Evolutionary conservation across 2,888 invertebrate genomes (phyloP).

Genomic region (Rhingia rostrata): DNA sequence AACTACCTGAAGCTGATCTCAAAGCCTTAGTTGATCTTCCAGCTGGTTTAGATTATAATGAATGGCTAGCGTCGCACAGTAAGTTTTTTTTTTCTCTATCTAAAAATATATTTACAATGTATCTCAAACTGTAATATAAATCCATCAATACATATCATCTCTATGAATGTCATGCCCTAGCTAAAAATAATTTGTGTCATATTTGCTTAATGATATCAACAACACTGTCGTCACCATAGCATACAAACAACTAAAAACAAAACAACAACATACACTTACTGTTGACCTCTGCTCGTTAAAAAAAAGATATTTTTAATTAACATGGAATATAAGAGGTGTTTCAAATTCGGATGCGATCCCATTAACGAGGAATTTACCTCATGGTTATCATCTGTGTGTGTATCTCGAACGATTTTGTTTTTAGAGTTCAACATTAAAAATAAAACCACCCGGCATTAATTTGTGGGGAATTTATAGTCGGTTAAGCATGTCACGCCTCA

Average conservation of each 20-base stretch:
- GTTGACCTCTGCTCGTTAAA: constrained; percentile 26
- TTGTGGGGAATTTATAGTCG: not conserved
- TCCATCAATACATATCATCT: not conserved
- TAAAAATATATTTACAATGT: too few relatives aligned
- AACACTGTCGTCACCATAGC: constrained; percentile 6
- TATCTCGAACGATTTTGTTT: not conserved
- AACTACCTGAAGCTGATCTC: constrained; percentile 96
- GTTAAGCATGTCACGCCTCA: not conserved
- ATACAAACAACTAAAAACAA: constrained; percentile 3
- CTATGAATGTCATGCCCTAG: not conserved
- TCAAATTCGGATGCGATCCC: constrained; percentile 7
- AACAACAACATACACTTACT: not conserved
- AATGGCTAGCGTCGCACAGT: constrained; percentile 99
- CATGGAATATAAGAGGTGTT: constrained; percentile 21
- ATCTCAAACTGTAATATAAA: not conserved
- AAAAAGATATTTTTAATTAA: constrained; percentile 25
- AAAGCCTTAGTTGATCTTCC: constrained; percentile 97
- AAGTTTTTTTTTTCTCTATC: constrained; percentile 82
- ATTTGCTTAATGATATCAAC: constrained; percentile 18
- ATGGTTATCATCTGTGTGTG: not conserved
- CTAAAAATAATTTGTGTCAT: constrained; percentile 16
- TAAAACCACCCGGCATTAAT: not conserved
- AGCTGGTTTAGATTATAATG: constrained; percentile 97
- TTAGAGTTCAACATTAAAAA: not conserved
- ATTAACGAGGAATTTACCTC: constrained; percentile 16